These are phyloP conservation scores for Limenitis arthemis DNA, from an alignment of 2,888 invertebrate genomes.

Conservation along the genomic window DNA sequence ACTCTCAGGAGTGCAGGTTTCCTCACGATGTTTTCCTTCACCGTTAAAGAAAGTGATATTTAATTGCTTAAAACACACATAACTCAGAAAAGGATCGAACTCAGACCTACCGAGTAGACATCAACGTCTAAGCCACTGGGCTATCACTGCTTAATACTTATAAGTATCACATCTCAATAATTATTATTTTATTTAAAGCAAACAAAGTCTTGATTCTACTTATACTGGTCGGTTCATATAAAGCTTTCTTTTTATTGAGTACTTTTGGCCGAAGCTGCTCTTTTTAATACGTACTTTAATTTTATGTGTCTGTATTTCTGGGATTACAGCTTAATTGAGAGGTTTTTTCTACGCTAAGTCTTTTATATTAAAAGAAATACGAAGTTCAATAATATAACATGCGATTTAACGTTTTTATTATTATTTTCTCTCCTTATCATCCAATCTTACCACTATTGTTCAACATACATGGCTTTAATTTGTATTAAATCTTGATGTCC, in stretches of 20 bases:
- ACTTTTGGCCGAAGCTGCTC: constrained; percentile 59
- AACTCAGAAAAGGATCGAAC: too few relatives aligned
- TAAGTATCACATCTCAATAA: too few relatives aligned
- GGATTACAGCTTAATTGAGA: constrained; percentile 52
- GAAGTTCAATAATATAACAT: not conserved
- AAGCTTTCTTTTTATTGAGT: constrained; percentile 46
- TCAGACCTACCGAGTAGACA: too few relatives aligned
- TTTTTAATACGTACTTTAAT: constrained; percentile 67
- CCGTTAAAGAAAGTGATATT: too few relatives aligned
- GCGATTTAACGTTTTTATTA: too few relatives aligned
- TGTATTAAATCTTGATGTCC: not conserved
- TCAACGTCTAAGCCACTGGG: too few relatives aligned
- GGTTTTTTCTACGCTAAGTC: constrained; percentile 42
- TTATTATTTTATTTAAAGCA: not conserved
- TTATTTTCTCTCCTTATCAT: too few relatives aligned
- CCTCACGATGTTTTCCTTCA: too few relatives aligned
- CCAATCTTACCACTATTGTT: too few relatives aligned
- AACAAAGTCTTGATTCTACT: not conserved
- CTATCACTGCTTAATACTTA: too few relatives aligned
- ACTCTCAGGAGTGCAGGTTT: too few relatives aligned
- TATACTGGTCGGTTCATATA: constrained; percentile 25
- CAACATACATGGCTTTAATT: not conserved
- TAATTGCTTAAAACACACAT: too few relatives aligned
- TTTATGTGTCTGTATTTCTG: constrained; percentile 58
- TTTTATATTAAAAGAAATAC: constrained; percentile 30